Evolutionary conservation across 1,140 invertebrate species (phyloP), one percentile per base, ranked within the genome.

Genomic region (Pachypeltis micranthus): DNA sequence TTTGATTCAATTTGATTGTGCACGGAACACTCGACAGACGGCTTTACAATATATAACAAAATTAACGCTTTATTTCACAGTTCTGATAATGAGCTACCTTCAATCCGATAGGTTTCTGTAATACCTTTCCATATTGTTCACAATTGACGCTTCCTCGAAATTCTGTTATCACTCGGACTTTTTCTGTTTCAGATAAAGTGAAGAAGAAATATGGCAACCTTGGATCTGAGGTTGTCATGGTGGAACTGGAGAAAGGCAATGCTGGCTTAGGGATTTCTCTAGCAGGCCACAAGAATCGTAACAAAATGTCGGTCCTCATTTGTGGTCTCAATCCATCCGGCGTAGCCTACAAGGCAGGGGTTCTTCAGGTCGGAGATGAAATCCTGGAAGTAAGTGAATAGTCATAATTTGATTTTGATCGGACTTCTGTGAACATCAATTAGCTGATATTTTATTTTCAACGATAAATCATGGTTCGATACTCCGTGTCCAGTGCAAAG

Each of bases 301-400:
- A 86, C 69, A 88, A 90, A 69, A 98, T 98, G 93, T 91, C 90
- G 23, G 93, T 96, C 44, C 97, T 96, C 76, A 85, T 99, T 29
- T 95, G 93, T 69, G 96, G 93, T 4, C 80, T 99, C 19, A 87
- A 97, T 76, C 91, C 93, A 0, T 86, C 85, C 0, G 93, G 94
- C 23, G 78, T 84, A 0, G 87, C 92, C 31, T 83, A 75, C 61
- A 84, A 83, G 64, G 83, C 86, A 27, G 85, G 87, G 2, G 78
- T 85, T 4, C 81, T 99, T 1, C 79, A 85, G 70, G 84, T 96
- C 27, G 96, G 95, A 0, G 96, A 99, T 74, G 94, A 98, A 75
- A 87, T 99, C 66, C 77, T 98, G 12, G 94, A 98, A 81, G 92
- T 94, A 72, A 71, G 72, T 7, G n/a, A n/a, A 39, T 10, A 39